These are phyloP conservation scores for Diabrotica balteata DNA, from an alignment of 2,888 invertebrate species.

Conservation along the genomic window DNA sequence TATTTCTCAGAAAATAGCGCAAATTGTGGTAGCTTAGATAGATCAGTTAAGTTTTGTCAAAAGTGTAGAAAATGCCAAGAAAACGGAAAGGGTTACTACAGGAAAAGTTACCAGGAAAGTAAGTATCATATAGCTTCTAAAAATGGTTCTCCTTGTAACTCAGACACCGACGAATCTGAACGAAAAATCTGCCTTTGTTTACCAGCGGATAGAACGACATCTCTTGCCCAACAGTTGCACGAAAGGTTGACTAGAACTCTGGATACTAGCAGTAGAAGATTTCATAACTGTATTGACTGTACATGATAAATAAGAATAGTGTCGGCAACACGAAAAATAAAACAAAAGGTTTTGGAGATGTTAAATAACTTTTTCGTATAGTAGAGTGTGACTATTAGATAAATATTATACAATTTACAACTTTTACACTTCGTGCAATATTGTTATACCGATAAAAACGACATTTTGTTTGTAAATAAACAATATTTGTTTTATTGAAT, in stretches of 20 bases:
- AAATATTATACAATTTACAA: too few species aligned
- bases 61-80: neutral
- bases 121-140: constrained; percentile 21
- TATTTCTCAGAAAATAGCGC: constrained; percentile 13
- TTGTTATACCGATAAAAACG: too few species aligned
- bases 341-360: too few species aligned
- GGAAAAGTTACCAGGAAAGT: constrained; percentile 19
- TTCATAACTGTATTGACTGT: constrained; percentile 33
- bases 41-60: constrained; percentile 1
- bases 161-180: constrained; percentile 23
- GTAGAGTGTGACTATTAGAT: too few species aligned
- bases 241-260: constrained; percentile 35
- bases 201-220: constrained; percentile 32
- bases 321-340: too few species aligned
- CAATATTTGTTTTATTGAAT: too few species aligned
- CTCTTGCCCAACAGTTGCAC: constrained; percentile 41
- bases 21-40: neutral
- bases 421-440: too few species aligned
- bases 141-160: constrained; percentile 30
- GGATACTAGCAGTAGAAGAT: constrained; percentile 29
- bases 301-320: constrained; percentile 1
- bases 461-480: too few species aligned
- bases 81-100: constrained; percentile 26
- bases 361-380: too few species aligned
- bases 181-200: constrained; percentile 40